These are phyloP conservation scores for Micropoecilia bifurca DNA, from an alignment of 2,797 vertebrate genomes.

Conservation along the genomic window DNA sequence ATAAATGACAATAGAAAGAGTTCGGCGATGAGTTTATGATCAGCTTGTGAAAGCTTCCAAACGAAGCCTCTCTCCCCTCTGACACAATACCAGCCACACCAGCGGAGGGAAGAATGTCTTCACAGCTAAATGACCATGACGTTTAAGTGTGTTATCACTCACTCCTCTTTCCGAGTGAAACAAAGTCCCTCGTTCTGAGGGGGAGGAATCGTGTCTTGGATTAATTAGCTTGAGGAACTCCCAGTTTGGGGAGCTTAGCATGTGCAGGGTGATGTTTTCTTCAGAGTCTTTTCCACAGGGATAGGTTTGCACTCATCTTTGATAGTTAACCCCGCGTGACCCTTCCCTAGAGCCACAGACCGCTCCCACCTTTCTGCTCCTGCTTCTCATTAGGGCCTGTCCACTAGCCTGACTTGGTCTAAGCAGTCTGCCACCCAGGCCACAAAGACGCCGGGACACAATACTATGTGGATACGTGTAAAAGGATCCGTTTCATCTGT, in stretches of 20 bases:
- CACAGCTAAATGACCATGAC: conserved; percentile 35
- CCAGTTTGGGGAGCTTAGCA: conserved; percentile 82
- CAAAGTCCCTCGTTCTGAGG: conserved; percentile 31
- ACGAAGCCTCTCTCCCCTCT: conserved; percentile 17
- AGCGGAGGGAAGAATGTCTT: conserved; percentile 8
- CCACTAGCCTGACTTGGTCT: conserved; percentile 60
- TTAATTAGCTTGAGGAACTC: conserved; percentile 84
- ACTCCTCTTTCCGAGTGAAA: conserved; percentile 51
- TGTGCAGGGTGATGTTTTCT: conserved; percentile 82
- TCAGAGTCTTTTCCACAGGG: conserved; percentile 82
- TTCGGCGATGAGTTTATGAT: conserved; percentile 18
- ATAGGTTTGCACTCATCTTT: conserved; percentile 88
- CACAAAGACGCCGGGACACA: conserved; percentile 37
- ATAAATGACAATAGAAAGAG: conserved; percentile 41
- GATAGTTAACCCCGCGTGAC: conserved; percentile 85
- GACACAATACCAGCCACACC: conserved; percentile 22
- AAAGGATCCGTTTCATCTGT: neutral
- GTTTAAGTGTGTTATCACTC: conserved; percentile 51
- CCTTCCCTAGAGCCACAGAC: conserved; percentile 71
- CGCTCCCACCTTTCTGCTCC: conserved; percentile 78
- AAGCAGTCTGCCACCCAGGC: conserved; percentile 60
- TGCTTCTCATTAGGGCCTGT: conserved; percentile 85
- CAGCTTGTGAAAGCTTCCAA: conserved; percentile 18
- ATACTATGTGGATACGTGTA: neutral
- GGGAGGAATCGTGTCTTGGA: conserved; percentile 78